Conservation (phyloP, 2,113 vertebrate species). For the Propithecus coquereli region DNA sequence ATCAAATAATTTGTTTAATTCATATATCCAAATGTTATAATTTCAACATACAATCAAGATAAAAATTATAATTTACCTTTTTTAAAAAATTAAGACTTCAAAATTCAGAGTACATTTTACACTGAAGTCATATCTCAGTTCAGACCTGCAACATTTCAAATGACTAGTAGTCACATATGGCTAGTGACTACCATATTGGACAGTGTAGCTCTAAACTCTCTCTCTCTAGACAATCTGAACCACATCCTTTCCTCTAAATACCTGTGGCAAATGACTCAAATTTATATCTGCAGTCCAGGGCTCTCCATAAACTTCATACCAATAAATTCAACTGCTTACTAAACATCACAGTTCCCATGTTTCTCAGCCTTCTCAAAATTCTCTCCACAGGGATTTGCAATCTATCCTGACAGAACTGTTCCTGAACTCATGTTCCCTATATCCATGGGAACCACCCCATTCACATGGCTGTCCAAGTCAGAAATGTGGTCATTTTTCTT, state of each 20-base stretch:
- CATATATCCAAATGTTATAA: neutral
- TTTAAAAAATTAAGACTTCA: neutral
- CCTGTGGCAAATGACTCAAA: neutral
- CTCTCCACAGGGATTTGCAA: neutral
- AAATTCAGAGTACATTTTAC: neutral
- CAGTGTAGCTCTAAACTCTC: neutral
- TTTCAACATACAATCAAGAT: neutral
- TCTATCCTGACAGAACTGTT: neutral
- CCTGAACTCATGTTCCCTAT: neutral
- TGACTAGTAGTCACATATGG: neutral
- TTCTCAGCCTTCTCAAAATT: neutral
- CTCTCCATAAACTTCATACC: neutral
- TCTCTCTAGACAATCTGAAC: neutral
- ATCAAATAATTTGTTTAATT: neutral
- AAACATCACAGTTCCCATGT: neutral
- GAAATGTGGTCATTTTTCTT: neutral
- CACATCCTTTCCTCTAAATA: neutral
- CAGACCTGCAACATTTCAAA: neutral
- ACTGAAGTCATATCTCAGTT: neutral
- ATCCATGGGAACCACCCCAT: neutral
- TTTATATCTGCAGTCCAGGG: neutral
- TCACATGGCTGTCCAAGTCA: neutral
- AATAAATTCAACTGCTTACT: neutral
- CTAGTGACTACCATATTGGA: neutral
- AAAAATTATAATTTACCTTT: neutral